Base-by-base conservation (phyloP, 2,888 invertebrate genomes). In the Eupithecia inturbata region DNA sequence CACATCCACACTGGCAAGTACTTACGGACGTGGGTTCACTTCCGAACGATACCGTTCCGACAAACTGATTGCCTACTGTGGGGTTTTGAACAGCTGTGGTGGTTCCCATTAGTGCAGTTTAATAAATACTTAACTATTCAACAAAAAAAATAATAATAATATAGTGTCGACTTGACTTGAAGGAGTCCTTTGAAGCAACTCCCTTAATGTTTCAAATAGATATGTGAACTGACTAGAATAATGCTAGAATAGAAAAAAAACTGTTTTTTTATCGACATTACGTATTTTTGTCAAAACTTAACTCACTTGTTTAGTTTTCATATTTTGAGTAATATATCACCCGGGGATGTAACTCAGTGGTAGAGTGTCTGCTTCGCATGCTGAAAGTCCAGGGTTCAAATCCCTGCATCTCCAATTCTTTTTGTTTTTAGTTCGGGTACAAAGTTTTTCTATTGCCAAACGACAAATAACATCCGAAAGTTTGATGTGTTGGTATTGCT, bases 311-410 rank as follows among this genome's bases (percentile, higher is more conserved):
- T 45, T 16, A 45, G 16, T 45, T 45, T 26, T 10, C 26, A 57
- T 57, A 26, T 9, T n/a, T 49, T 92, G 93, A 92, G 92, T 9
- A 1, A 9, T 1, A 36, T 93, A 93, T 39, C 4, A 39, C 14
- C 76, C 74, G 93, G 92, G 93, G 92, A 88, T 93, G 92, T 93
- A 93, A 93, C 93, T 93, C 92, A 93, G 93, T 92, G 93, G 92
- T 93, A 93, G 93, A 95, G 95, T 95, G 95, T 95, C 95, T 95
- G 95, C 95, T 95, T 95, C 95, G 95, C 95, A 95, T 95, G 95
- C 95, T 95, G 95, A 95, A 95, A 95, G 95, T 95, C 95, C 95
- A 95, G 95, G 95, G 95, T 95, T 95, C 95, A 95, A 95, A 95
- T 95, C 95, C 95, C 95, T 95, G 95, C 95, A 95, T 92, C 95